These are phyloP conservation scores for Enteromius argenteus DNA, from an alignment of 2,797 vertebrate genomes.

Conservation along the genomic window DNA sequence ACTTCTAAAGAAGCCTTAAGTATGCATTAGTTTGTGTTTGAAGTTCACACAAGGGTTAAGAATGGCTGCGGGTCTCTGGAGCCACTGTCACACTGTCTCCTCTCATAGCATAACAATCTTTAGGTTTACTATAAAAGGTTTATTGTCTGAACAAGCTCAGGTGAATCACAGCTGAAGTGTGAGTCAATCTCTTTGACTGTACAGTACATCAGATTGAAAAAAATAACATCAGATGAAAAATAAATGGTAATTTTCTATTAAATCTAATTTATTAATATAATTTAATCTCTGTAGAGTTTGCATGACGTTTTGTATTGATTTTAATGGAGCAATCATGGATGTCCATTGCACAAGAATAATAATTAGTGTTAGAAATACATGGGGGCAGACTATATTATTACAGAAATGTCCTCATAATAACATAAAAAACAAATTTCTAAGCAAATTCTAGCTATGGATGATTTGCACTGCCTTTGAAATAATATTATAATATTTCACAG, in stretches of 20 bases:
- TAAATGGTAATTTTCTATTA: not conserved
- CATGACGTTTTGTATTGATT: not conserved
- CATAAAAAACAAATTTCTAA: not conserved
- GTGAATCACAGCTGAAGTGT: slow-evolving; percentile 36
- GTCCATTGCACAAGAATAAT: not conserved
- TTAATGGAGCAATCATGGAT: not conserved
- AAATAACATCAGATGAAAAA: not conserved
- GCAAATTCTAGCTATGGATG: not conserved
- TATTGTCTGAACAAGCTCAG: slow-evolving; percentile 44
- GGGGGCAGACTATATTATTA: not conserved
- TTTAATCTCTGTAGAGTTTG: not conserved
- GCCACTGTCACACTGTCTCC: slow-evolving; percentile 4
- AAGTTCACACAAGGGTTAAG: slow-evolving; percentile 5
- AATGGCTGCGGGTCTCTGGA: not conserved
- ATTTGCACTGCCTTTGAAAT: not conserved
- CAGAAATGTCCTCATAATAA: not conserved
- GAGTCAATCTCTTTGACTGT: not conserved
- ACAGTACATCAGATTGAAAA: not conserved
- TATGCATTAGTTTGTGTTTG: not conserved
- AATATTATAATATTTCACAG: not conserved
- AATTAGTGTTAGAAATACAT: not conserved
- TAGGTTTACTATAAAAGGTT: slow-evolving; percentile 38
- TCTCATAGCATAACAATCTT: slow-evolving; percentile 24
- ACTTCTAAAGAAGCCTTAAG: not conserved
- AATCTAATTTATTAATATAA: not conserved